Evolutionary conservation across 1,140 invertebrate genomes (phyloP), one percentile per base, ranked within the genome.

Genomic region (Atta cephalotes): DNA sequence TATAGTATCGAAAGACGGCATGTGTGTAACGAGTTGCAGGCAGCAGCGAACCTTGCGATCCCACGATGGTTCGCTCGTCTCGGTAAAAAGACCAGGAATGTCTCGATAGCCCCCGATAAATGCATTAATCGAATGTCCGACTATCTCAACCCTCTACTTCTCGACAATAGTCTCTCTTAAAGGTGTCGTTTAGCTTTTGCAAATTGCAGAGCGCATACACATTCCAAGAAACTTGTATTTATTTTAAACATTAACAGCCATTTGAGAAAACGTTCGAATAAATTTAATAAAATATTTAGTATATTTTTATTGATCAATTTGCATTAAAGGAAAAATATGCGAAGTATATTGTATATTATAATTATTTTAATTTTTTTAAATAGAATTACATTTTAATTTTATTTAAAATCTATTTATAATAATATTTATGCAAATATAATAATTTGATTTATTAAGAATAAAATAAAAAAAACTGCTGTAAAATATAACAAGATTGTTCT

Each of bases 11-110:
- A 14, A 87, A 66, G 60, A 35, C 58, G 25, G 80, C n/a, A 25
- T 70, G 82, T 76, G 62, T 78, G 53, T 78, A 87, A 87, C 71
- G 56, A 71, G 82, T 77, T 70, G 39, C 58, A 85, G 81, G 56
- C 68, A 66, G 70, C 39, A 35, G 79, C 53, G 79, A 87, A 58
- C 60, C 39, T 58, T 35, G 21, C 77, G 25, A 39, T 81, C 65
- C 14, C 84, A 86, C 77, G 76, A 86, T 81, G 63, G 63, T 79
- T 65, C 63, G 25, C 63, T 58, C n/a, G 53, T 68, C 65, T 51
- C 18, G n/a, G 25, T 79, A 86, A 86, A 86, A 86, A 86, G 84
- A 86, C 62, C 25, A 68, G 84, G 76, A 86, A 86, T 86, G 84
- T 86, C 63, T 80, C 84, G 84, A 85, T 85, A 85, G 74, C 12